Evolutionary conservation across 2,797 vertebrate species (phyloP), one percentile per base, ranked within the genome.

Genomic region (Cirrhinus mrigala): DNA sequence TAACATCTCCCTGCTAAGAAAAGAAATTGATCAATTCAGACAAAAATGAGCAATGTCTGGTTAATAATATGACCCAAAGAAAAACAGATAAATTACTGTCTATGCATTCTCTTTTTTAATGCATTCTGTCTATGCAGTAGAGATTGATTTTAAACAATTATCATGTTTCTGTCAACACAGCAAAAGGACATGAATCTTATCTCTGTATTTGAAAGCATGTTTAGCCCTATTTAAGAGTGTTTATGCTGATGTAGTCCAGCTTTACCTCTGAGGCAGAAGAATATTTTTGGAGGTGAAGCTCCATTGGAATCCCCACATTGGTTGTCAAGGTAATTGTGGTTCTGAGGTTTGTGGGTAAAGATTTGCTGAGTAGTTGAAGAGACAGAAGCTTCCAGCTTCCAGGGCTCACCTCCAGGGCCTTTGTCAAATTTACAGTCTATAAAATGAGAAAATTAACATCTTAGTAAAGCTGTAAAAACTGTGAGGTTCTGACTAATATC

Each of bases 361-460:
- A 92, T 92, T 92, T 96, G 93, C 94, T 93, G 88, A 93, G 93
- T 84, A 97, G 92, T 92, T 96, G 96, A 89, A 99, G 94, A 90
- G 96, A 96, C 92, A 99, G 95, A 83, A 98, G 87, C 81, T 92
- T 96, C 97, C 97, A 98, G 94, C 97, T 99, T 89, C 97, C 97
- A 86, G 94, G 95, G 86, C 95, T 93, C 91, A 97, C 93, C 10
- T 91, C 93, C 92, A 96, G 90, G 22, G 97, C 95, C 82, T 94
- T 90, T 24, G 93, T 96, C 82, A 98, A 97, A 94, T 98, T 97
- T 91, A 96, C 88, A 92, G 98, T 93, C 98, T 99, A 92, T 86
- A 92, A 90, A 37, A 79, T 4, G 40, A 8, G 12, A 33, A 82
- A 75, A 54, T 24, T 0, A 48, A 24, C 14, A 79, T 9, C 16